A percentile compares a stretch with the other conserved stretches of the same genome.
Evolutionary conservation across 1,140 invertebrate genomes (phyloP).

Genomic region (Pogonus chalceus): DNA sequence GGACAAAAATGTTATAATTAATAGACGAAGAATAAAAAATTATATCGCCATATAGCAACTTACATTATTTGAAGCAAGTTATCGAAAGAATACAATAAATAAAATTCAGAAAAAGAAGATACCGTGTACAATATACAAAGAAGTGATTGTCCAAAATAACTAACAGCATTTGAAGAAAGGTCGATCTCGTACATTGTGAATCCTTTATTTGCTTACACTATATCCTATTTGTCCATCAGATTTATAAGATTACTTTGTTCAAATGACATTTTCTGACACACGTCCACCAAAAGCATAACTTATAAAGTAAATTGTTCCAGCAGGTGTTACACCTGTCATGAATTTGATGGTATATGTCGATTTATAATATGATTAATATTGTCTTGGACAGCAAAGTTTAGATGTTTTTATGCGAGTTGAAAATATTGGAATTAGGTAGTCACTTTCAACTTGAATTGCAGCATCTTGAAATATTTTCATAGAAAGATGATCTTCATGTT

Average conservation of each 20-base stretch:
- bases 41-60: too few species aligned
- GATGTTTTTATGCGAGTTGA: neutral
- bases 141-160: too few species aligned
- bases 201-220: conserved; percentile 18
- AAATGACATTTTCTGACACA: conserved; percentile 6
- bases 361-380: conserved; percentile 13
- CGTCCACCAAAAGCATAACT: conserved; percentile 8
- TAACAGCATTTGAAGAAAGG: too few species aligned
- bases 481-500: too few species aligned
- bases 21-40: too few species aligned
- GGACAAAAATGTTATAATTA: too few species aligned
- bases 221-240: neutral
- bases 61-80: too few species aligned
- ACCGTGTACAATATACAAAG: too few species aligned
- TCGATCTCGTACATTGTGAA: conserved; percentile 17
- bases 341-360: conserved; percentile 4
- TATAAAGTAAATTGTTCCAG: conserved; percentile 2
- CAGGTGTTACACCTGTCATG: conserved; percentile 6
- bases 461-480: too few species aligned
- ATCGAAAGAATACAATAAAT: too few species aligned
- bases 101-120: too few species aligned
- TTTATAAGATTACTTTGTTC: neutral
- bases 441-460: neutral
- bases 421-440: neutral
- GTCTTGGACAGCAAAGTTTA: conserved; percentile 6